Evolutionary conservation across 2,113 vertebrate genomes (phyloP).

Genomic region (Uropsilus gracilis): DNA sequence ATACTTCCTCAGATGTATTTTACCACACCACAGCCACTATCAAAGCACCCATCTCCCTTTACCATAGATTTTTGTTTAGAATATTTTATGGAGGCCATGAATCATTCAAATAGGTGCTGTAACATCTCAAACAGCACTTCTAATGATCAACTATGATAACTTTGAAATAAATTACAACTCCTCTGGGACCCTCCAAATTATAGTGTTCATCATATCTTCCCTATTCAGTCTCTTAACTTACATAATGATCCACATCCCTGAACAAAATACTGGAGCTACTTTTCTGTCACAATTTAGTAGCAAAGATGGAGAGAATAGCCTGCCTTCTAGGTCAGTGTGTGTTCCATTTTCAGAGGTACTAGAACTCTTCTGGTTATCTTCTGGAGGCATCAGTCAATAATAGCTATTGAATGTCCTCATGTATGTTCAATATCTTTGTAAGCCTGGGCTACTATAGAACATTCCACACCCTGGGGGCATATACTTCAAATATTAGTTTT

Average conservation of each 20-base stretch:
- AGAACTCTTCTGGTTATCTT: background rate
- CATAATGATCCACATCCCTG: background rate
- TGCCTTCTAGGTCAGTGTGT: background rate
- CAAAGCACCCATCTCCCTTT: too few relatives aligned
- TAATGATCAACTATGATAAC: background rate
- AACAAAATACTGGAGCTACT: background rate
- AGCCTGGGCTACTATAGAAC: background rate
- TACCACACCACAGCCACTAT: too few relatives aligned
- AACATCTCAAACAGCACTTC: background rate
- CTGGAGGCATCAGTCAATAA: background rate
- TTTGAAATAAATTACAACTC: background rate
- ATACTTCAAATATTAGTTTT: too few relatives aligned
- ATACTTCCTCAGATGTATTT: too few relatives aligned
- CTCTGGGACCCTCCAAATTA: background rate
- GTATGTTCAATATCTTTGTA: background rate
- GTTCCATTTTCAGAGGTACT: background rate
- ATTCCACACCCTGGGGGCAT: too few relatives aligned
- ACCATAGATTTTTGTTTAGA: background rate
- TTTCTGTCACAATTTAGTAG: background rate
- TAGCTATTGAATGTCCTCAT: background rate
- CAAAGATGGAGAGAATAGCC: background rate
- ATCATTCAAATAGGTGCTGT: background rate
- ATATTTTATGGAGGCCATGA: slow-evolving; percentile 21
- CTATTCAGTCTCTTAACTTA: background rate
- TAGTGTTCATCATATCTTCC: background rate